A percentile compares a stretch with the other conserved stretches of the same genome.
Evolutionary conservation across 2,113 vertebrate genomes (phyloP).

Genomic region (Apodemus sylvaticus): DNA sequence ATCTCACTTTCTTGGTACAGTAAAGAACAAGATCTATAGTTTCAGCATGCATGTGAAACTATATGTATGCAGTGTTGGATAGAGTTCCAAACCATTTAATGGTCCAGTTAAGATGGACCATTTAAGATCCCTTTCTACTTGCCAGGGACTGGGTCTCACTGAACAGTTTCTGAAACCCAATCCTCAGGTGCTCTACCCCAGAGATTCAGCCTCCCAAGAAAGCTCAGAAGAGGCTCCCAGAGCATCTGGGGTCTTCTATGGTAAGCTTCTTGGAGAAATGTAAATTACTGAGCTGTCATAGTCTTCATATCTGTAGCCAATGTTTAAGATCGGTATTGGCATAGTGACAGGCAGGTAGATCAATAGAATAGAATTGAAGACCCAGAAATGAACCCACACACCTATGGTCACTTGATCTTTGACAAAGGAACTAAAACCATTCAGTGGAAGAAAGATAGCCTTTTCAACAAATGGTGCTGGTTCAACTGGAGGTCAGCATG

Average conservation of each 20-base stretch:
- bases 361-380: no score
- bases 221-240: neutral
- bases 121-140: neutral
- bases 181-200: neutral
- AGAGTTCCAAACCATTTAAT: neutral
- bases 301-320: slow-evolving; percentile 9
- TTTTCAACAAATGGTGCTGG: no score
- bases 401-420: no score
- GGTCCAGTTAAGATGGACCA: neutral
- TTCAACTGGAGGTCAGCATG: no score
- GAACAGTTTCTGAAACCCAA: slow-evolving; percentile 8
- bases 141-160: neutral
- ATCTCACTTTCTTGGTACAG: neutral
- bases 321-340: slow-evolving; percentile 15
- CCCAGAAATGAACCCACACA: no score
- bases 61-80: neutral
- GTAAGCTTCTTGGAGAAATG: neutral
- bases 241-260: neutral
- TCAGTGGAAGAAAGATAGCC: no score
- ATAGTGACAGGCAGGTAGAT: no score
- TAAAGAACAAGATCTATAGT: neutral
- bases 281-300: neutral
- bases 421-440: no score
- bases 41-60: neutral
- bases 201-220: neutral